Evolutionary conservation across 2,797 vertebrate genomes (phyloP), one percentile per base, ranked within the genome.

Genomic region (Glyptemys insculpta): DNA sequence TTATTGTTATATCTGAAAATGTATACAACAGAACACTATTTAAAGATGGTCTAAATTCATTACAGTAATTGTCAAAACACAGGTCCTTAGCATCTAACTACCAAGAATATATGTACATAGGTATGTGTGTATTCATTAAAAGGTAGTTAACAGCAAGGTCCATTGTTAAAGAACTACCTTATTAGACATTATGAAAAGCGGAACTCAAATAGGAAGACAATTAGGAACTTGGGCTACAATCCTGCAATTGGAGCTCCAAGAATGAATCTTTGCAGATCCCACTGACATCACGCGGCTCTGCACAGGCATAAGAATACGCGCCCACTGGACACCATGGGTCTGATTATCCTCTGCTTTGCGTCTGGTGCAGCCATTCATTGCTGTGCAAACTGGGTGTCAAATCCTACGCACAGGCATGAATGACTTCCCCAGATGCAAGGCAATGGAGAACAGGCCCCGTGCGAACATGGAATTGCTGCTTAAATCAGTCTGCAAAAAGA

Each of bases 11-110:
- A 81, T 18, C 79, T 94, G 89, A 52, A 78, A 95, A 89, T 6
- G 4, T 89, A 93, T 31, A 81, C 3, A 78, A 62, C 5, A 78
- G 41, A 41, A 95, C 92, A 79, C 74, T 81, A 95, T 57, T 6
- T n/a, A 93, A 95, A 85, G 89, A 53, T 10, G 19, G 3, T 83
- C 81, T 93, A 84, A 83, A 53, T 44, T 92, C 50, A 81, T 72
- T 57, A 56, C 47, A 72, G 12, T 29, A 86, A 79, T 2, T 78
- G 65, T 16, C 54, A 53, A 88, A 95, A 83, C 5, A 59, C 65
- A 83, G 84, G 93, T 81, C 7, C 53, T 14, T 37, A 82, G 76
- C n/a, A 76, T 37, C 65, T 68, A 14, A 57, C 14, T 52, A n/a
- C 65, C 0, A n/a, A 41, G 50, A 10, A 50, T 76, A 14, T 37